Evolutionary conservation across 2,888 invertebrate genomes (phyloP).

Genomic region (Ligdia adustata): DNA sequence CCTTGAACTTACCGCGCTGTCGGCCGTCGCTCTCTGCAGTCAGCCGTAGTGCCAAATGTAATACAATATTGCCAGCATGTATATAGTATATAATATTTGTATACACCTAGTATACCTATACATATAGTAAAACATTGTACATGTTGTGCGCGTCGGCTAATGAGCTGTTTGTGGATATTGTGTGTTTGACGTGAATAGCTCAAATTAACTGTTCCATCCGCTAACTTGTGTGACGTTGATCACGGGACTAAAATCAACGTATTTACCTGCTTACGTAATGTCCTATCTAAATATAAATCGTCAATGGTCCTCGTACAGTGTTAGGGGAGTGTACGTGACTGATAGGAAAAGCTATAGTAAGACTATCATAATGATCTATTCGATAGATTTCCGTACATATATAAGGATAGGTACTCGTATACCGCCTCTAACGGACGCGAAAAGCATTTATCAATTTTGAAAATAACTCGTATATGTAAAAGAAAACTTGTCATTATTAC

Average conservation of each 20-base stretch:
- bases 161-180: conserved; percentile 7
- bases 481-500: too few relatives aligned
- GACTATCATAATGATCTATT: too few relatives aligned
- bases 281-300: too few relatives aligned
- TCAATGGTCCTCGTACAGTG: too few relatives aligned
- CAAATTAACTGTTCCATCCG: conserved; percentile 1
- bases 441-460: too few relatives aligned
- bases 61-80: conserved; percentile 40
- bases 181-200: conserved; percentile 1
- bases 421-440: too few relatives aligned
- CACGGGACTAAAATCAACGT: neutral
- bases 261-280: too few relatives aligned
- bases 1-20: conserved; percentile 56
- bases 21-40: conserved; percentile 48
- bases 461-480: too few relatives aligned
- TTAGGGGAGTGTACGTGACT: too few relatives aligned
- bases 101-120: neutral
- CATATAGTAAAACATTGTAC: neutral
- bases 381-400: too few relatives aligned
- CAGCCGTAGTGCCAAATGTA: conserved; percentile 54
- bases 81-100: conserved; percentile 7
- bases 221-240: neutral
- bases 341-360: too few relatives aligned
- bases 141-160: conserved; percentile 2
- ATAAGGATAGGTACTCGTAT: too few relatives aligned